Evolutionary conservation across 2,888 invertebrate species (phyloP).

Genomic region (Apoderus coryli): DNA sequence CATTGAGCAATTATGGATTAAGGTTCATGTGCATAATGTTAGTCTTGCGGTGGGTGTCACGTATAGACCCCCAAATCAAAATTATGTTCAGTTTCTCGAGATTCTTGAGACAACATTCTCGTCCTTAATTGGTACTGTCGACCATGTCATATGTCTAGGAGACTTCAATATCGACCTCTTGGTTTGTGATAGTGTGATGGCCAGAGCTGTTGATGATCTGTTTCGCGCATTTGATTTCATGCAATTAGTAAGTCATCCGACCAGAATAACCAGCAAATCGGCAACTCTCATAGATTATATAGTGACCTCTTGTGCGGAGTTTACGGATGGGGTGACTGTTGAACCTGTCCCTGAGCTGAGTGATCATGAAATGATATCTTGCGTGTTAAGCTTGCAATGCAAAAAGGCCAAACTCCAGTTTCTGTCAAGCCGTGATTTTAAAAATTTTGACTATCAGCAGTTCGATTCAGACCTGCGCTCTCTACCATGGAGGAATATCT

Average conservation of each 20-base stretch:
- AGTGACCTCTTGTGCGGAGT: no score
- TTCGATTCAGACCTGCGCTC: not conserved
- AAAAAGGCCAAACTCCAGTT: not conserved
- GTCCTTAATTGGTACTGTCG: no score
- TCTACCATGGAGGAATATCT: not conserved
- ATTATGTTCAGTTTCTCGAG: no score
- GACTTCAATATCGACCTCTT: slow-evolving; percentile 2
- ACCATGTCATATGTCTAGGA: no score
- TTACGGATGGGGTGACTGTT: not conserved
- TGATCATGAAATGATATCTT: slow-evolving; percentile 1
- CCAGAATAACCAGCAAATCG: not conserved
- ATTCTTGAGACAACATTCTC: no score
- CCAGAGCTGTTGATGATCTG: not conserved
- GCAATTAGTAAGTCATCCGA: not conserved
- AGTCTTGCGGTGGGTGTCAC: no score
- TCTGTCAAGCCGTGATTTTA: not conserved
- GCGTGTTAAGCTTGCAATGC: not conserved
- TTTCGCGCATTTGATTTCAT: not conserved
- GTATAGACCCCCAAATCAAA: no score
- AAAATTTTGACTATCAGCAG: not conserved
- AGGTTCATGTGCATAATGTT: no score
- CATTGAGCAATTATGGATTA: no score
- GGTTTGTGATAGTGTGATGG: not conserved
- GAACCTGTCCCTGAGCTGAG: not conserved
- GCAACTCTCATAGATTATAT: slow-evolving; percentile 1